Base-by-base conservation (phyloP, 2,888 invertebrate genomes). In the Dolomedes plantarius region DNA sequence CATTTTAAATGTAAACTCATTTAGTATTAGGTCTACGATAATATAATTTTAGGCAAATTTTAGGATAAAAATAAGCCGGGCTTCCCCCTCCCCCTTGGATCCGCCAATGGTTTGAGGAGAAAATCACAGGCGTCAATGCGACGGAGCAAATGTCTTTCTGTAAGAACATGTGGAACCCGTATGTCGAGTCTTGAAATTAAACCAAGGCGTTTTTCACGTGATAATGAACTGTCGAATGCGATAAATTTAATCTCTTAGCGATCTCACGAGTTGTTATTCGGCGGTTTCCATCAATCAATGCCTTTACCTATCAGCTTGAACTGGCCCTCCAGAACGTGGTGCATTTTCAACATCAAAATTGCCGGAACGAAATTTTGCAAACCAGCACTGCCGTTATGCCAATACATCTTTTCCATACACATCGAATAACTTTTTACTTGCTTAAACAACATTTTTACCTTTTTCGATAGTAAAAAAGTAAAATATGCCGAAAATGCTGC, bases 101-200 rank as follows among this genome's bases (percentile, higher is more conserved):
- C n/a, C n/a, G n/a, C n/a, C n/a, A n/a, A n/a, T n/a, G n/a, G n/a
- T n/a, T n/a, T n/a, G n/a, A n/a, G n/a, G n/a, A 81, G 72, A 41
- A 41, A 76, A 76, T 46, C 76, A 41, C 46, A 67, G 31, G 67
- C 23, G 67, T 67, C 74, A 76, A 67, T 27, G 0, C 23, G 77
- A 69, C 23, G 31, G 32, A 0, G 16, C 56, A 69, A 31, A 67
- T 76, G 73, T 73, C 62, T 31, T 31, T 31, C 67, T 46, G 29
- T 41, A 27, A 67, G 29, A 67, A 76, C 46, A 67, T 67, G 3
- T 9, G 50, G 56, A 68, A 50, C 77, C 56, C 68, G 77, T 46
- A 78, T 36, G n/a, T 36, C 56, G 50, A 78, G 31, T 7, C 75
- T 65, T 28, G 65, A 28, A 16, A 0, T 65, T 75, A 75, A 75